These are phyloP conservation scores for Drosophila takahashii DNA, from an alignment of 1,140 invertebrate species.

Conservation along the genomic window DNA sequence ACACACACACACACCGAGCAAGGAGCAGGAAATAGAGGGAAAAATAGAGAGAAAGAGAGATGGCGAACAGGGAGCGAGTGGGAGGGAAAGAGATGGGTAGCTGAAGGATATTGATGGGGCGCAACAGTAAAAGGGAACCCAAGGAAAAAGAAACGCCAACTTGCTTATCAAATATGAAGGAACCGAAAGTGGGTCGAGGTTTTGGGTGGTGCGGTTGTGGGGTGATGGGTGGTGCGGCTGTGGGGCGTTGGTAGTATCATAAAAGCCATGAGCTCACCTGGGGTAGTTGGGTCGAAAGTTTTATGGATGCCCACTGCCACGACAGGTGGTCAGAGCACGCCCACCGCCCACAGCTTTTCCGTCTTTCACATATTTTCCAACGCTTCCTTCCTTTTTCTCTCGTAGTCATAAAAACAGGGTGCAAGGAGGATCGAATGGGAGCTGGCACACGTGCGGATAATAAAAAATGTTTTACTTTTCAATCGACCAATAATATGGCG, in stretches of 20 bases:
- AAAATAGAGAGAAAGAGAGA: constrained; percentile 9
- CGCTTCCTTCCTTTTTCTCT: constrained; percentile 15
- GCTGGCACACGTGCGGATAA: constrained; percentile 75
- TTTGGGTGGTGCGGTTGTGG: constrained; percentile 16
- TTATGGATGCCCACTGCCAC: constrained; percentile 63
- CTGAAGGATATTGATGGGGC: constrained; percentile 77
- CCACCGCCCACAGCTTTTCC: constrained; percentile 16
- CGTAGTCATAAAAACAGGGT: constrained; percentile 64
- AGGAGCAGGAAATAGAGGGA: constrained; percentile 28
- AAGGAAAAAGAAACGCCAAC: constrained; percentile 47
- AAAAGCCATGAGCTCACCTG: constrained; percentile 78
- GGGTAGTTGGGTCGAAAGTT: constrained; percentile 78
- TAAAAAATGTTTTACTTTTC: constrained; percentile 83
- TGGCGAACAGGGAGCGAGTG: constrained; percentile 10
- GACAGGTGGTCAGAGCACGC: constrained; percentile 63
- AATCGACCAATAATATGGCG: constrained; percentile 82
- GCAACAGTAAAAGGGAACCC: constrained; percentile 64
- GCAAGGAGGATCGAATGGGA: constrained; percentile 38
- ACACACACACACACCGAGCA: constrained; percentile 11
- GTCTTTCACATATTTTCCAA: constrained; percentile 49
- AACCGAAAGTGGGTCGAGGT: constrained; percentile 68
- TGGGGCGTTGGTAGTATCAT: constrained; percentile 50
- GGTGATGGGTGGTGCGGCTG: constrained; percentile 13
- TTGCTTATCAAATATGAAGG: constrained; percentile 82
- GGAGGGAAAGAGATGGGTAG: constrained; percentile 13